Base-by-base conservation (phyloP, 2,797 vertebrate genomes). In the Coendou prehensilis region DNA sequence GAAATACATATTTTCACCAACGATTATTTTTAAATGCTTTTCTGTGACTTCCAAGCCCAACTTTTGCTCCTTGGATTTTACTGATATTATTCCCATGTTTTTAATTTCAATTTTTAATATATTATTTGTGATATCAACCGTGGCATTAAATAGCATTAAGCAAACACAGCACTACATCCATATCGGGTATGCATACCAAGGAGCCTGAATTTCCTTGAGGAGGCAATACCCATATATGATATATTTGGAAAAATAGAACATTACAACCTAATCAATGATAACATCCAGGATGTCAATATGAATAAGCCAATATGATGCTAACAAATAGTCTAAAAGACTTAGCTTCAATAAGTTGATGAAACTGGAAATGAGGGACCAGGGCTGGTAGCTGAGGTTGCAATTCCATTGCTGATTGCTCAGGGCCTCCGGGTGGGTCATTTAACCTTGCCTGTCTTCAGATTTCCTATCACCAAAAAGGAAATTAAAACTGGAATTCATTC, bases 401-500 rank as follows among this genome's bases (percentile, higher is more conserved):
- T 95, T 94, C 79, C 41, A 82, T 76, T 18, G n/a, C 85, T 97
- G 93, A 97, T 95, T 97, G 79, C 50, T 92, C 85, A 93, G 88
- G 87, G 57, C 79, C 64, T 96, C 56, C 14, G 23, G 80, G 86
- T 84, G 63, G 97, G 96, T 97, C 94, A 97, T 94, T 97, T 97
- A 97, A 97, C 96, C 93, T 96, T 97, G 92, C 87, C 85, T 95
- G 75, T 90, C 90, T 97, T 98, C 88, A 97, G 95, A 95, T 96
- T 94, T 95, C 92, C 88, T 97, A 96, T 96, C 96, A 91, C 89
- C 92, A 94, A 96, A 96, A 96, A 96, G 95, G 96, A 97, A 97
- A 97, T 98, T 97, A 97, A 98, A 98, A 96, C 85, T 96, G 63
- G 88, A 97, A 95, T 92, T 96, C 79, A 92, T 96, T 97, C 94